Base-by-base conservation (phyloP, 2,113 vertebrate genomes). In the Rostratula benghalensis region DNA sequence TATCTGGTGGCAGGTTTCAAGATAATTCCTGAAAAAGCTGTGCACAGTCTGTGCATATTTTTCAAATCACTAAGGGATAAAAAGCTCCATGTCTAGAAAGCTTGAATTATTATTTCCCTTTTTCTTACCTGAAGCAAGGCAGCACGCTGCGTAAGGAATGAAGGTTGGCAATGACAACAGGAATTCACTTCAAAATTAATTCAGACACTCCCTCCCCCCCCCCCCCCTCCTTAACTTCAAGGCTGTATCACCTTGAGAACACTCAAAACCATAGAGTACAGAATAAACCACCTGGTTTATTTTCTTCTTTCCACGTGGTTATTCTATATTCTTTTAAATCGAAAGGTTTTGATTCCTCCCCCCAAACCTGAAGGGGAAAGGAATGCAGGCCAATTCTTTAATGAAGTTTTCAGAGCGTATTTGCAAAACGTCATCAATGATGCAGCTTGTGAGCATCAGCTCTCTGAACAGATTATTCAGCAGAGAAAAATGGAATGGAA, bases 131-230 rank as follows among this genome's bases (percentile, higher is more conserved):
- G 54, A 68, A 65, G 30, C 35, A 83, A 77, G 6, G 13, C 24
- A 73, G 25, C 12, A 50, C 10, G 18, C 37, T 22, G n/a, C 20
- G 0, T 48, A 79, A 60, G 25, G 71, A 79, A 50, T 31, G 1
- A 83, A 56, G 18, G 76, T 43, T 48, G 15, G 39, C 30, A 84
- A 6, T 16, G 70, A 50, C 7, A 1, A 9, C 24, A 56, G 0
- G 0, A 63, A 48, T 85, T 56, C 20, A 37, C 45, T 70, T 64
- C 81, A 5, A 54, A 67, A 75, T 46, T 9, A 60, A 68, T 31
- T 54, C n/a, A 31, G 75, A 73, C 39, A 15, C 0, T 0, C 33
- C 12, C 28, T 22, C 67, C 11, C 53, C 30, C 9, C 33, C 12
- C 28, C 24, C 67, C 11, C 53, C 30, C 9, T 39, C 37, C n/a